Evolutionary conservation across 2,888 invertebrate species (phyloP).

Genomic region (Tetragonula carbonaria): DNA sequence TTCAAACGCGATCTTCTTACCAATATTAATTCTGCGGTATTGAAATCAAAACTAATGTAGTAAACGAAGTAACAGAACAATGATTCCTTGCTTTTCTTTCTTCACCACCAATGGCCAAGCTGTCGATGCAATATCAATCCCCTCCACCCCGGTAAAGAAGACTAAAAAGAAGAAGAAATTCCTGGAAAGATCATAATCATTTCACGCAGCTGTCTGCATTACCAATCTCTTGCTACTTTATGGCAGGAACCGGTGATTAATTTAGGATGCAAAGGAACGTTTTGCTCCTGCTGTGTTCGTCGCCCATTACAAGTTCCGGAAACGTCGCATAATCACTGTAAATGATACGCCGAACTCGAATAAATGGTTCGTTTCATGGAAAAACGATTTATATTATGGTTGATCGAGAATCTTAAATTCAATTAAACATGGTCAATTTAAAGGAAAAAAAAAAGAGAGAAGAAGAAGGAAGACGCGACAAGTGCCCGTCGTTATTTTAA

Average conservation of each 20-base stretch:
- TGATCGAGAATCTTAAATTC: too few relatives aligned
- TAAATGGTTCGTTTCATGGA: neutral
- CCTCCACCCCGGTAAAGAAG: neutral
- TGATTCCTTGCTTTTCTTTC: neutral
- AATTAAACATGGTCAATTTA: neutral
- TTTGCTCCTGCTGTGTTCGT: neutral
- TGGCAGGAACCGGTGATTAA: neutral
- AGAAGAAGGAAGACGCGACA: neutral
- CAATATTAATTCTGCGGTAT: neutral
- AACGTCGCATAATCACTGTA: neutral
- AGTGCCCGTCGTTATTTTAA: slow-evolving; percentile 1
- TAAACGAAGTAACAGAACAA: neutral
- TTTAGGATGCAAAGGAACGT: neutral
- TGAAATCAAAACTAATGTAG: neutral
- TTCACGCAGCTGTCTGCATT: neutral
- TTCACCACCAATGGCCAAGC: neutral
- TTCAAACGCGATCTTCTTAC: too few relatives aligned
- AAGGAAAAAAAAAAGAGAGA: too few relatives aligned
- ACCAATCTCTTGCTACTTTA: neutral
- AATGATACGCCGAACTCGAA: slow-evolving; percentile 1
- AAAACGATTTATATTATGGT: neutral
- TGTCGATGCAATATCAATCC: neutral
- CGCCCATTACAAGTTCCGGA: neutral
- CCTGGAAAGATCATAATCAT: neutral
- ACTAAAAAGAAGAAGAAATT: neutral